Conservation (phyloP, 2,797 vertebrate genomes). For the Champsocephalus esox region DNA sequence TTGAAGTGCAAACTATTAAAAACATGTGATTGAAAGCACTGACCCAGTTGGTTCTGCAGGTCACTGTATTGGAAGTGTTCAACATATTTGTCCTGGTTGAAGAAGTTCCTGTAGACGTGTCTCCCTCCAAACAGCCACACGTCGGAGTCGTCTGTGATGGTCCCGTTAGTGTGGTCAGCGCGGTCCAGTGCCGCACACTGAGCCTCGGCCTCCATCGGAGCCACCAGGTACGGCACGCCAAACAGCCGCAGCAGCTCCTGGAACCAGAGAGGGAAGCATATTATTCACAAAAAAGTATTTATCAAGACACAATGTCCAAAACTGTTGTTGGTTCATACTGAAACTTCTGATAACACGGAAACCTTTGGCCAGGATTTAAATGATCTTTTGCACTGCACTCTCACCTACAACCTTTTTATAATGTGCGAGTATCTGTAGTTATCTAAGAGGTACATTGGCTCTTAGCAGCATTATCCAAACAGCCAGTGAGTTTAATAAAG, state of each 20-base stretch:
- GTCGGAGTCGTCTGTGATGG: slow-evolving; percentile 97
- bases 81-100: slow-evolving; percentile 93
- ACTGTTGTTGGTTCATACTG: too few relatives aligned
- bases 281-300: too few relatives aligned
- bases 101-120: slow-evolving; percentile 98
- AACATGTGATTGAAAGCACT: slow-evolving; percentile 24
- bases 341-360: neutral
- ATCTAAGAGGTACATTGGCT: slow-evolving; percentile 13
- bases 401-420: slow-evolving; percentile 1
- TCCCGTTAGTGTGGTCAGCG: slow-evolving; percentile 93
- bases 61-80: slow-evolving; percentile 93
- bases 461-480: slow-evolving; percentile 38
- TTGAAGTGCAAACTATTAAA: neutral
- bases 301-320: too few relatives aligned
- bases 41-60: slow-evolving; percentile 93
- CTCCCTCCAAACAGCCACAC: slow-evolving; percentile 97
- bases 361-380: neutral
- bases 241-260: slow-evolving; percentile 96
- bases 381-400: neutral
- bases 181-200: slow-evolving; percentile 94
- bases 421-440: neutral
- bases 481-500: slow-evolving; percentile 10
- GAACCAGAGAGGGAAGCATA: neutral
- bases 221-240: slow-evolving; percentile 93
- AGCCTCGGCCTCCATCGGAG: slow-evolving; percentile 96